Evolutionary conservation across 2,797 vertebrate genomes (phyloP).

Genomic region (Labeo calbasu): DNA sequence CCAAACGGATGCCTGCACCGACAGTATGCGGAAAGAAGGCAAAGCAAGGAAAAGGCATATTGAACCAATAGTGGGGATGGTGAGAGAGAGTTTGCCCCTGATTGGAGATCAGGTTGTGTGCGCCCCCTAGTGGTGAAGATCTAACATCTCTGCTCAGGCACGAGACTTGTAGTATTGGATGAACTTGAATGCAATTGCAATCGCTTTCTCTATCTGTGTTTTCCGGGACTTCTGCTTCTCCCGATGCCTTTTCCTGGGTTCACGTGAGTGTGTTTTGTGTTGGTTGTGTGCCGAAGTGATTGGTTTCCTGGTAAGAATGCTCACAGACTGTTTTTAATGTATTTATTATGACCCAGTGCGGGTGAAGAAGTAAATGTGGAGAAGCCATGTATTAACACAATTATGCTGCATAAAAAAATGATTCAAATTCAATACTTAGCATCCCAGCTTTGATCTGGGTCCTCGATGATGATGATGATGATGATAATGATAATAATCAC

Average conservation of each 20-base stretch:
- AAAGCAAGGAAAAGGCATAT: slow-evolving; percentile 51
- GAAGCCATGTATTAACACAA: slow-evolving; percentile 88
- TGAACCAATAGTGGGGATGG: slow-evolving; percentile 26
- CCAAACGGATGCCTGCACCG: slow-evolving; percentile 63
- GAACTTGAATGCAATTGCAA: slow-evolving; percentile 62
- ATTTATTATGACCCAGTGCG: slow-evolving; percentile 79
- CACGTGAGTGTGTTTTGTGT: slow-evolving; percentile 48
- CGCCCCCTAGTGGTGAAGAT: slow-evolving; percentile 47
- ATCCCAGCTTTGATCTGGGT: slow-evolving; percentile 73
- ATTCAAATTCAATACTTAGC: slow-evolving; percentile 63
- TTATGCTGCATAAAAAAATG: slow-evolving; percentile 77
- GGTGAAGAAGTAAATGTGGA: slow-evolving; percentile 77
- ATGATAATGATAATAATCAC: slow-evolving; percentile 83
- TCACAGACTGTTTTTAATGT: slow-evolving; percentile 76
- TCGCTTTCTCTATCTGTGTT: slow-evolving; percentile 51
- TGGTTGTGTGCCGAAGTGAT: slow-evolving; percentile 50
- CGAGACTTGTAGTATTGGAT: slow-evolving; percentile 52
- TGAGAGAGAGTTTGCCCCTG: slow-evolving; percentile 35
- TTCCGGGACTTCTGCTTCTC: slow-evolving; percentile 55
- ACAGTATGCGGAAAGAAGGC: slow-evolving; percentile 45
- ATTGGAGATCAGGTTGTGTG: slow-evolving; percentile 32
- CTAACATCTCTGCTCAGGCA: slow-evolving; percentile 49
- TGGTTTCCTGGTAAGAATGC: slow-evolving; percentile 72
- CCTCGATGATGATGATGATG: slow-evolving; percentile 51
- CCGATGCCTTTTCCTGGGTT: slow-evolving; percentile 59